These are phyloP conservation scores for Esox masquinongy DNA, from an alignment of 2,797 vertebrate species.

Conservation along the genomic window DNA sequence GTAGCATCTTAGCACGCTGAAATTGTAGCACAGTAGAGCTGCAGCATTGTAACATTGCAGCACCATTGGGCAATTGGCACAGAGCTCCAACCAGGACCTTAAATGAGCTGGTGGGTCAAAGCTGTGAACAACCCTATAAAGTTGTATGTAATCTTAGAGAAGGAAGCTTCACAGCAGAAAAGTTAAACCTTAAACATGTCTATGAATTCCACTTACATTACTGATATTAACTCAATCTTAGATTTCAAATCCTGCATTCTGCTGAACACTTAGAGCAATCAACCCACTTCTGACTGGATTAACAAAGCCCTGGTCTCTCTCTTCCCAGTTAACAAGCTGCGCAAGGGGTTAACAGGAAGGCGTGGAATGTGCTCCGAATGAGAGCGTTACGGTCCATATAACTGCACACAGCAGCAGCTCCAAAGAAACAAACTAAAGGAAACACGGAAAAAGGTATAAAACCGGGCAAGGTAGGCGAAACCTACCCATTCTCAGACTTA, in stretches of 20 bases:
- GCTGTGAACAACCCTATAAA: neutral
- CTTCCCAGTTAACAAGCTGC: neutral
- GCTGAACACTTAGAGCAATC: neutral
- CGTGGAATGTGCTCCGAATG: neutral
- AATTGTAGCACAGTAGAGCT: neutral
- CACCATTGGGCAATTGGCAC: no score
- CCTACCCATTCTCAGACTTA: neutral
- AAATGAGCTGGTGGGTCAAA: neutral
- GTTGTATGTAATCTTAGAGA: neutral
- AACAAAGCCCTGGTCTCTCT: neutral
- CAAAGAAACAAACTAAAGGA: neutral
- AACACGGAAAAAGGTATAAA: neutral
- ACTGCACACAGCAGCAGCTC: neutral
- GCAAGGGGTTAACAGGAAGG: slow-evolving; percentile 1
- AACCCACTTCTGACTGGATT: neutral
- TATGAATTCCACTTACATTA: neutral
- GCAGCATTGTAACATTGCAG: neutral
- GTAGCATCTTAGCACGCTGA: neutral
- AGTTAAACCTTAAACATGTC: neutral
- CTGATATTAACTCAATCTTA: neutral
- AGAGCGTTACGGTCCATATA: neutral
- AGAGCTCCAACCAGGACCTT: neutral
- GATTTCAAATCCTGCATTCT: neutral
- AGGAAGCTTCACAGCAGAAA: neutral
- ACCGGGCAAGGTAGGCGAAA: neutral